Conservation (phyloP, 2,113 vertebrate genomes). For the Phrynosoma blainvillii region DNA sequence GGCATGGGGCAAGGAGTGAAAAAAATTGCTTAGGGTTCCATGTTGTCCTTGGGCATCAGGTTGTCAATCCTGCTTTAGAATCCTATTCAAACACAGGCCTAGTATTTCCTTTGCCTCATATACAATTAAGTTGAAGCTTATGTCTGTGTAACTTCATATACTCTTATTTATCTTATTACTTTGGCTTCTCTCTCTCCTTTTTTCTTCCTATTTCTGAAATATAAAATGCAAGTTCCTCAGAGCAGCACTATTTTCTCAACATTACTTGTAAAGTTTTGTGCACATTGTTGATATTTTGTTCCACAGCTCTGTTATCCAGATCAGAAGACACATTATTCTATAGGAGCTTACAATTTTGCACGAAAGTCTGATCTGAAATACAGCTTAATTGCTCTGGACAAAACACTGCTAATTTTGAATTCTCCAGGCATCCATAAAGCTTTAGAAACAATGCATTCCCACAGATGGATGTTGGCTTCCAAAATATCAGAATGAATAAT, state of each 20-base stretch:
- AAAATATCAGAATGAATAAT: conserved; percentile 54
- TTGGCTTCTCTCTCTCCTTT: background rate
- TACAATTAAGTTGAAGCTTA: background rate
- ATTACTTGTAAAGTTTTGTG: background rate
- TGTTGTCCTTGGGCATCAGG: background rate
- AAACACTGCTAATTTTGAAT: conserved; percentile 48
- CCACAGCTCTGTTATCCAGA: conserved; percentile 47
- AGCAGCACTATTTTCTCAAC: background rate
- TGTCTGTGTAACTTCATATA: background rate
- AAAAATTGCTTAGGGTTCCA: background rate
- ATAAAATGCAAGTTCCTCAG: too few species aligned
- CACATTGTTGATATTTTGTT: conserved; percentile 1
- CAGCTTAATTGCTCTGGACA: conserved; percentile 53
- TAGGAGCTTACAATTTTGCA: conserved; percentile 49
- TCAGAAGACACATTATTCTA: conserved; percentile 42
- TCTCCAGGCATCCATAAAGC: conserved; percentile 51
- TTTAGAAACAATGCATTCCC: conserved; percentile 43
- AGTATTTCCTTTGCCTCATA: background rate
- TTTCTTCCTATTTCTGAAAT: background rate
- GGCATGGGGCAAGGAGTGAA: background rate
- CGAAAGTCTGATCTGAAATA: conserved; percentile 47
- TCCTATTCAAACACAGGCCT: background rate
- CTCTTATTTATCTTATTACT: background rate
- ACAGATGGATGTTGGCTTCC: conserved; percentile 60
- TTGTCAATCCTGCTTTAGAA: background rate